Base-by-base conservation (phyloP, 2,113 vertebrate genomes). In the Theristicus caerulescens region DNA sequence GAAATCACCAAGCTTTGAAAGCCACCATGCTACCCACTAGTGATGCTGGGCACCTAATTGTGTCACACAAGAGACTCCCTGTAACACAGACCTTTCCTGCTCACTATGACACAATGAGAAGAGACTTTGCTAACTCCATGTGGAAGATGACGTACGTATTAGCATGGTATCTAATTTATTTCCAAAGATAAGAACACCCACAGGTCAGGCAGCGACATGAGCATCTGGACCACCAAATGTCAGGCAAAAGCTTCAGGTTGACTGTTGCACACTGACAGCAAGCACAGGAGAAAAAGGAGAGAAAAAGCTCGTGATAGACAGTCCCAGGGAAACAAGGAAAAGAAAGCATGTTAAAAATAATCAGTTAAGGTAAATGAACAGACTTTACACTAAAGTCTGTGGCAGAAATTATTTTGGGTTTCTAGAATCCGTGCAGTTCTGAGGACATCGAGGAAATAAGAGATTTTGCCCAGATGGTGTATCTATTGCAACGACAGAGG, bases 151-250 rank as follows among this genome's bases (percentile, higher is more conserved):
- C 0, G 4, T 51, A 36, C 0, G 0, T 47, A 91, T 73, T 92
- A 84, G 27, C 25, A 65, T 34, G 47, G 4, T 44, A 87, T n/a
- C 70, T 72, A 71, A 65, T 79, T 85, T 91, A 93, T 90, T 94
- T 88, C 82, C 62, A 77, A 80, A 82, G 81, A 65, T 67, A 91
- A 96, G 57, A 32, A 85, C 69, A 89, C 52, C 61, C 70, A 69
- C 65, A 76, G 65, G 83, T 82, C 7, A 5, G 86, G 52, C 77
- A 87, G 69, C 4, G 3, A 90, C 32, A 3, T 31, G 82, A 96
- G 79, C 95, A 94, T 81, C 94, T 96, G 92, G 85, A 90, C 76
- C 12, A 83, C 80, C 90, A 95, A 93, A 95, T 88, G 88, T 65
- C 79, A 90, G 59, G 76, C 20, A 88, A 93, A 71, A 65, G 9